Conservation (phyloP, 1,140 invertebrate species). For the Nomia melanderi region DNA sequence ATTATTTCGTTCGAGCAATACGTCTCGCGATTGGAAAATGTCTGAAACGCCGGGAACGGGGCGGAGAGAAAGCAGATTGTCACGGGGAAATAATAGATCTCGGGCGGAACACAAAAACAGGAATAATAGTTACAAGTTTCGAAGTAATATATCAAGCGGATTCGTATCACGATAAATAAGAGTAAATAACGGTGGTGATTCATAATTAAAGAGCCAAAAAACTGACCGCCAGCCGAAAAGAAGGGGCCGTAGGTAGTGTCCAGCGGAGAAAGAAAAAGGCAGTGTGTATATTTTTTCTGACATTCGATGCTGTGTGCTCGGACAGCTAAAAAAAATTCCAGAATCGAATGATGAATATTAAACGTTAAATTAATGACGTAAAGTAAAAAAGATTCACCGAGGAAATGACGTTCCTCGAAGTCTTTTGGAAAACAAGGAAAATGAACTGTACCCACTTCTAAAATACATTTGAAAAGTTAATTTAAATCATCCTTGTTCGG, state of each 20-base stretch:
- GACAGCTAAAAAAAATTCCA: not conserved
- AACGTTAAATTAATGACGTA: too few species aligned
- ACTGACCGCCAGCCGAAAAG: slow-evolving; percentile 13
- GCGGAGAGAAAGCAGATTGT: slow-evolving; percentile 56
- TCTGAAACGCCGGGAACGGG: slow-evolving; percentile 37
- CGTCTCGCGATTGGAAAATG: slow-evolving; percentile 28
- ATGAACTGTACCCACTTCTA: too few species aligned
- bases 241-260: not conserved
- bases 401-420: too few species aligned
- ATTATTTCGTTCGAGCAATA: slow-evolving; percentile 37
- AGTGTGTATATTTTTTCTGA: not conserved
- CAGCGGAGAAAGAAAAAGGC: not conserved
- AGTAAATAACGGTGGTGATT: slow-evolving; percentile 64
- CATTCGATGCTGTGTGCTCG: not conserved
- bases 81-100: slow-evolving; percentile 63
- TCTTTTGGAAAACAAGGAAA: too few species aligned
- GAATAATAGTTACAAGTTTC: slow-evolving; percentile 65
- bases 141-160: slow-evolving; percentile 61
- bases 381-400: too few species aligned
- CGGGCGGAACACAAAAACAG: slow-evolving; percentile 53
- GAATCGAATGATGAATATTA: too few species aligned
- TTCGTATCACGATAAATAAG: slow-evolving; percentile 62
- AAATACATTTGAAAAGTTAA: too few species aligned
- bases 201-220: slow-evolving; percentile 61
- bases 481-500: too few species aligned